Base-by-base conservation (phyloP, 2,888 invertebrate genomes). In the Antheraea assamensis region DNA sequence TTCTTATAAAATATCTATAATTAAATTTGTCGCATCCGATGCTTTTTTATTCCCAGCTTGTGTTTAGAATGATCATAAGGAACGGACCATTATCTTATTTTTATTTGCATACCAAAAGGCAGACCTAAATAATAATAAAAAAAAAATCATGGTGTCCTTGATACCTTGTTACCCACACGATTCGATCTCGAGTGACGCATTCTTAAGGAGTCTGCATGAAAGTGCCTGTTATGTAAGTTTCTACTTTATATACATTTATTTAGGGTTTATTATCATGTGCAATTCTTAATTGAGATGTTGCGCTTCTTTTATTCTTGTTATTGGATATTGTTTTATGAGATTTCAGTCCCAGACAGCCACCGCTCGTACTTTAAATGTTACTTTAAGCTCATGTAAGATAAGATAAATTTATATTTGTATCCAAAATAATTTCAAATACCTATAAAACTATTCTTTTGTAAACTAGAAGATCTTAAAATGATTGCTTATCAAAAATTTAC, bases 101-200 rank as follows among this genome's bases (percentile, higher is more conserved):
- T 88, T 88, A 87, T 91, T 88, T 88, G 86, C 89, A 90, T 90
- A 87, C 89, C 89, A 84, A 86, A 81, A 82, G 79, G 79, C 83
- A 83, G 85, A 80, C 82, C 81, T 81, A 81, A 82, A 82, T 81
- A 87, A 87, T 83, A 85, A 81, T 42, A 83, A 84, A 79, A 82
- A 84, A 79, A 82, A 83, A 86, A 88, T 84, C 87, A 86, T 78
- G 88, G 76, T 85, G 90, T 85, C 92, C 92, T 92, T 91, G 90
- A 87, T 88, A 88, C 85, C 85, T 90, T 86, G 88, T 89, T 88
- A 88, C 89, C 87, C 86, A 88, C 89, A 88, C 88, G 83, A 87
- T 89, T 86, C 84, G 85, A 87, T 87, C 85, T 87, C 81, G 83
- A 79, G 85, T 91, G 91, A 91, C 90, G 87, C 89, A 91, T 88